Evolutionary conservation across 2,113 vertebrate species (phyloP).

Genomic region (Halichoerus grypus): DNA sequence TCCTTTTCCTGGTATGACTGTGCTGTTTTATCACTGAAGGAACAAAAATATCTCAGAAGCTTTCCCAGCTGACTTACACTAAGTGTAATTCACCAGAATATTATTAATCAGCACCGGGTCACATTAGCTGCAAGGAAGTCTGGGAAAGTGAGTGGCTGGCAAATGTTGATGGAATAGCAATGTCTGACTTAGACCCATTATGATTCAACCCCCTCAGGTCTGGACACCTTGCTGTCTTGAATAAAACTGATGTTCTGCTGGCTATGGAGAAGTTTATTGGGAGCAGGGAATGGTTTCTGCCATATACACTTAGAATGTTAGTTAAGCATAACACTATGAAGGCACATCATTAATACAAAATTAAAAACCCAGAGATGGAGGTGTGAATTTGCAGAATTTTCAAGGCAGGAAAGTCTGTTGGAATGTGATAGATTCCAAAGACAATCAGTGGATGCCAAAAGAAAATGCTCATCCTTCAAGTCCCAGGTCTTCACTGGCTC

Average conservation of each 20-base stretch:
- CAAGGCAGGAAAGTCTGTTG: neutral
- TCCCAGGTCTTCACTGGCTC: neutral
- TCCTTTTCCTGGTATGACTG: neutral
- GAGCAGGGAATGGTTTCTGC: neutral
- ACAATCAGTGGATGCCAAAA: neutral
- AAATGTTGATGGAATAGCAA: neutral
- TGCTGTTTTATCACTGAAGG: neutral
- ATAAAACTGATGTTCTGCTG: neutral
- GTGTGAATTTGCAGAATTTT: slow-evolving; percentile 6
- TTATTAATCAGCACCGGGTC: neutral
- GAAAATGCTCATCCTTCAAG: neutral
- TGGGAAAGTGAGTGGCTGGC: neutral
- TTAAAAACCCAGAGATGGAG: neutral
- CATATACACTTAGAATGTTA: neutral
- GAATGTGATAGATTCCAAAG: neutral
- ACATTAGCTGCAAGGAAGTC: neutral
- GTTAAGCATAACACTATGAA: neutral
- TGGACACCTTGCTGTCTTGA: neutral
- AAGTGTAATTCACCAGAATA: neutral
- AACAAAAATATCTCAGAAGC: neutral
- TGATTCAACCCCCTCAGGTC: neutral
- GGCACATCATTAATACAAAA: neutral
- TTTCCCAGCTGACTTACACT: neutral
- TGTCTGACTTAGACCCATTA: neutral
- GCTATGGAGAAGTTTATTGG: neutral